These are phyloP conservation scores for Apaloderma vittatum DNA, from an alignment of 2,113 vertebrate genomes.

Conservation along the genomic window DNA sequence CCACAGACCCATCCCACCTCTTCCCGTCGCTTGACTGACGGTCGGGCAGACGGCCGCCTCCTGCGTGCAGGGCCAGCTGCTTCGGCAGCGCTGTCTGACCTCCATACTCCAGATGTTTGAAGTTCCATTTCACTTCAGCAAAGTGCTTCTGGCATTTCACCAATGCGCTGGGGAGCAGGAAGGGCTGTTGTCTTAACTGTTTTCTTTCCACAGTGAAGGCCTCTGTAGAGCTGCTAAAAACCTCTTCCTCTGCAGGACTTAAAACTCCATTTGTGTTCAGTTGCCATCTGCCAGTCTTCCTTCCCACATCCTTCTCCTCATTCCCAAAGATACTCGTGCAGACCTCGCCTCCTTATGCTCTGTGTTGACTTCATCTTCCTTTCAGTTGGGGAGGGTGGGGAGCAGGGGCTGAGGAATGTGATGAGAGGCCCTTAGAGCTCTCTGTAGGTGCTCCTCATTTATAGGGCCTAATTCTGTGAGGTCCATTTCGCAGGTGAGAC, in stretches of 20 bases:
- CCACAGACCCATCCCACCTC: background rate
- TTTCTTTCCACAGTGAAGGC: background rate
- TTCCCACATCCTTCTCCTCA: background rate
- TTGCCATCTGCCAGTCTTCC: slow-evolving; percentile 41
- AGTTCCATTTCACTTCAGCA: slow-evolving; percentile 64
- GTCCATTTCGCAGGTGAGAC: background rate
- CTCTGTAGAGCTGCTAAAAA: background rate
- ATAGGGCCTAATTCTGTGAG: background rate
- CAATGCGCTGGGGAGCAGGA: background rate
- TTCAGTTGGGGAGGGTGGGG: background rate
- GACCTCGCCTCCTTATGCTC: background rate
- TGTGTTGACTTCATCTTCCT: background rate
- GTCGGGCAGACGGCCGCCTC: slow-evolving; percentile 12
- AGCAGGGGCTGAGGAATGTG: background rate
- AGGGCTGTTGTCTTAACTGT: slow-evolving; percentile 5
- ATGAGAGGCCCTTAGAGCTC: background rate
- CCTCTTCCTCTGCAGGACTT: background rate
- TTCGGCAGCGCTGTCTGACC: slow-evolving; percentile 19
- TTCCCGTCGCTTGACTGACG: background rate
- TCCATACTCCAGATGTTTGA: slow-evolving; percentile 66
- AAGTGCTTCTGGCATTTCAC: slow-evolving; percentile 60
- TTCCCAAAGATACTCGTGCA: background rate
- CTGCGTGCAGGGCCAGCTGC: slow-evolving; percentile 38
- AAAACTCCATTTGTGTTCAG: background rate
- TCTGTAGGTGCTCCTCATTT: background rate